Conservation (phyloP, 2,888 invertebrate genomes). For the Onthophagus sagittarius region DNA sequence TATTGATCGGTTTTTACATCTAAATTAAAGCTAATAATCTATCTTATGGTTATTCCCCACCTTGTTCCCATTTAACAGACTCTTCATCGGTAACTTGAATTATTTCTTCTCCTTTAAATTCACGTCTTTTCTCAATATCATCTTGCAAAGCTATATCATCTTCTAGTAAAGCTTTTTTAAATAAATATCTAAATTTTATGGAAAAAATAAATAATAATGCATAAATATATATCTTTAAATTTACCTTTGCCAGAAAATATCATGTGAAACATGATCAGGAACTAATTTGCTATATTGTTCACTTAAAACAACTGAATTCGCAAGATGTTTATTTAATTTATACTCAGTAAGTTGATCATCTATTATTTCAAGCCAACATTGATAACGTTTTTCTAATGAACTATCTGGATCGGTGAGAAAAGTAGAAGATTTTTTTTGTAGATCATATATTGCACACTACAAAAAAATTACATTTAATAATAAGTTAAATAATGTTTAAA, state of each 20-base stretch:
- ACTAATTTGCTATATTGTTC: conserved; percentile 59
- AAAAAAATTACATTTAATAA: conserved; percentile 26
- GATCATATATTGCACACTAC: conserved; percentile 65
- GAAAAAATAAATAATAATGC: neutral
- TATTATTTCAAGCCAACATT: conserved; percentile 57
- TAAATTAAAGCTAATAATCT: neutral
- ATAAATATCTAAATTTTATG: conserved; percentile 59
- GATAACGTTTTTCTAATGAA: conserved; percentile 52
- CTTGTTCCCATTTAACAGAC: conserved; percentile 50
- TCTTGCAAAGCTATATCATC: conserved; percentile 68
- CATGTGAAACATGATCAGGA: conserved; percentile 65
- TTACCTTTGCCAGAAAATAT: conserved; percentile 76
- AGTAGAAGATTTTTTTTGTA: conserved; percentile 70
- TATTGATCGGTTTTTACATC: neutral
- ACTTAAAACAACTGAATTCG: conserved; percentile 51
- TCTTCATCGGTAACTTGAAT: conserved; percentile 42
- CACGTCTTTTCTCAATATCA: conserved; percentile 51
- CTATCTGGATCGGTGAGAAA: conserved; percentile 66
- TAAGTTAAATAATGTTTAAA: too few relatives aligned
- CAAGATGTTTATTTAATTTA: conserved; percentile 58
- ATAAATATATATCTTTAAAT: neutral
- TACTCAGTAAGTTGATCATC: conserved; percentile 56
- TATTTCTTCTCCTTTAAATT: conserved; percentile 48
- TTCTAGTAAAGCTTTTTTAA: conserved; percentile 73
- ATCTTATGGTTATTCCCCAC: conserved; percentile 33